Conservation (phyloP, 53 echinoderm and acorn worm species). For the Holothuria scabra region DNA sequence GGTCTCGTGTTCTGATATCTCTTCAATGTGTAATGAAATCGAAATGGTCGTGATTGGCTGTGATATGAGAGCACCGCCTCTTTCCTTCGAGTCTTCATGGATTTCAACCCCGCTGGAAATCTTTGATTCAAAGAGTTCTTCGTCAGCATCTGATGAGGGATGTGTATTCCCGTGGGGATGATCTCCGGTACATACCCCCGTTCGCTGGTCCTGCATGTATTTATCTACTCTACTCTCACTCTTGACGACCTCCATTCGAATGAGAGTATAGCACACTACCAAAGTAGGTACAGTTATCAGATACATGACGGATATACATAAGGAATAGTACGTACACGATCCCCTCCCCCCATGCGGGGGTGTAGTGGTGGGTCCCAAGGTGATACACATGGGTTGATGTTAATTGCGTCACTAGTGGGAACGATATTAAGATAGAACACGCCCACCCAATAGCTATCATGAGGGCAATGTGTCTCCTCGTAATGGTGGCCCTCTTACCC, state of each 20-base stretch:
- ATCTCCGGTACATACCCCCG: too few species aligned
- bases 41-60: neutral
- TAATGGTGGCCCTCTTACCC: neutral
- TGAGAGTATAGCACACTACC: slow-evolving; percentile 25
- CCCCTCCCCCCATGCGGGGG: slow-evolving; percentile 26
- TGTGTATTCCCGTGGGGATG: too few species aligned
- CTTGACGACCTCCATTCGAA: neutral
- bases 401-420: neutral
- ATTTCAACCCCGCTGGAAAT: too few species aligned
- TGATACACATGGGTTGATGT: neutral
- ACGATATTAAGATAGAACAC: neutral
- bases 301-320: slow-evolving; percentile 17
- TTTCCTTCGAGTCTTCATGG: too few species aligned
- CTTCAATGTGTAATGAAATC: neutral
- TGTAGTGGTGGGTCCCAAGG: slow-evolving; percentile 27
- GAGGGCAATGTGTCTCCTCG: neutral
- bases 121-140: too few species aligned
- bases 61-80: neutral
- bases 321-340: slow-evolving; percentile 4
- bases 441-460: slow-evolving; percentile 19
- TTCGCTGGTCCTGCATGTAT: neutral
- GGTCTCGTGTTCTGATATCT: neutral
- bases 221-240: slow-evolving; percentile 10
- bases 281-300: slow-evolving; percentile 9
- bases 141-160: too few species aligned